phyloP scores from a whole-genome alignment of 92 coral and sea anemone species.

The Epizoanthus scotinus region DNA sequence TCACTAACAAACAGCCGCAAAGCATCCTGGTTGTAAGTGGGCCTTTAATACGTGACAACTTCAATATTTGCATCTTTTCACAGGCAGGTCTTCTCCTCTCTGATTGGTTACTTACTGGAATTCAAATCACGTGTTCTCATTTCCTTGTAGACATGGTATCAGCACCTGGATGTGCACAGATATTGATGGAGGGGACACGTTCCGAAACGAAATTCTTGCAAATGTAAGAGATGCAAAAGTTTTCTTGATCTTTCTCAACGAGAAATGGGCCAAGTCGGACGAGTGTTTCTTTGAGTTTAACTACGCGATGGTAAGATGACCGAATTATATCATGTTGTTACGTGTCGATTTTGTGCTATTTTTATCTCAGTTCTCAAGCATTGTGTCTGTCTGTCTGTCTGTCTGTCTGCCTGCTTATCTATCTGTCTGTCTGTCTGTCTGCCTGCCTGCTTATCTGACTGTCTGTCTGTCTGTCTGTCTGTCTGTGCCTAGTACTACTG shows the following conservation, averaged over 20 bases:
- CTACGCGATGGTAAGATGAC: conserved; percentile 48
- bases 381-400: background rate
- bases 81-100: too few relatives aligned
- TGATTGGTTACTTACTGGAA: too few relatives aligned
- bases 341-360: background rate
- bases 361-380: background rate
- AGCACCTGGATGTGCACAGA: conserved; percentile 61
- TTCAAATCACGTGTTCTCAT: background rate
- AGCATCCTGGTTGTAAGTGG: too few relatives aligned
- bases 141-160: conserved; percentile 39
- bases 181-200: conserved; percentile 41
- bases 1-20: too few relatives aligned
- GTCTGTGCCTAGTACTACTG: too few relatives aligned
- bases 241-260: conserved; percentile 50
- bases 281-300: conserved; percentile 53
- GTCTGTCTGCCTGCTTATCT: background rate
- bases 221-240: conserved; percentile 54
- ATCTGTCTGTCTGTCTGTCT: background rate
- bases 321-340: background rate
- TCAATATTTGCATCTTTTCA: too few relatives aligned
- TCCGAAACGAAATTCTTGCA: conserved; percentile 50
- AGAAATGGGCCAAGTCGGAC: conserved; percentile 53
- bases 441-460: background rate
- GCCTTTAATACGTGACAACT: too few relatives aligned
- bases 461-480: background rate